A percentile compares a stretch with the other conserved stretches of the same genome.
Evolutionary conservation across 1,140 invertebrate species (phyloP).

Genomic region (Lineus longissimus): DNA sequence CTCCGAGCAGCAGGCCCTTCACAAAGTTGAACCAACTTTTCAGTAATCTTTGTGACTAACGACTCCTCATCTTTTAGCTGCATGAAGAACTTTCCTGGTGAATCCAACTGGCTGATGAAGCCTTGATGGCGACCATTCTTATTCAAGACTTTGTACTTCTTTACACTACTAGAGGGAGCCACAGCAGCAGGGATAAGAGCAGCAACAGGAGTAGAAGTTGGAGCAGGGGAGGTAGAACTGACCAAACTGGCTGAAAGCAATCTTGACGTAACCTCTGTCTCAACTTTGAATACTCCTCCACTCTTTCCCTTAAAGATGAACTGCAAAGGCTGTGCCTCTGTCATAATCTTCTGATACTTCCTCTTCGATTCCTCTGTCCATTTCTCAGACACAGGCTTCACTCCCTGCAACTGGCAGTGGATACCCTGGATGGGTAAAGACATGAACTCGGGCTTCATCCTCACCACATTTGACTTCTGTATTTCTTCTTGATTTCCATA

Average conservation of each 20-base stretch:
- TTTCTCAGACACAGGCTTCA: background rate
- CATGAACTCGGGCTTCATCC: slow-evolving; percentile 24
- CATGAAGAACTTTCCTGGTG: background rate
- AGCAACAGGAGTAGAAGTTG: too few relatives aligned
- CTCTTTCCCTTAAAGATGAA: background rate
- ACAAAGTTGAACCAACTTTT: background rate
- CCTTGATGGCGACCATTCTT: background rate
- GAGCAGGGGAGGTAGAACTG: too few relatives aligned
- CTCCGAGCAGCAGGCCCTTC: background rate
- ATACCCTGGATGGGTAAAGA: slow-evolving; percentile 26
- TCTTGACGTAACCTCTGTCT: background rate
- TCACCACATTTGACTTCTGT: slow-evolving; percentile 18
- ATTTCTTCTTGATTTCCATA: slow-evolving; percentile 29
- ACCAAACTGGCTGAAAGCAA: background rate
- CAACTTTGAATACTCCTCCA: background rate
- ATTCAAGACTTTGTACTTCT: background rate
- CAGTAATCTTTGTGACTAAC: background rate
- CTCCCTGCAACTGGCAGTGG: slow-evolving; percentile 25
- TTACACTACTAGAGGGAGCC: background rate
- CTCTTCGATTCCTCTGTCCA: slow-evolving; percentile 11
- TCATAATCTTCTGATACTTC: slow-evolving; percentile 5
- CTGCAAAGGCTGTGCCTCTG: background rate
- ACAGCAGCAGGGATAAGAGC: background rate
- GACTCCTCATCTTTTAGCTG: background rate
- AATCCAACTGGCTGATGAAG: background rate